These are phyloP conservation scores for Neodontobutis hainanensis DNA, from an alignment of 2,113 vertebrate species.

Conservation along the genomic window DNA sequence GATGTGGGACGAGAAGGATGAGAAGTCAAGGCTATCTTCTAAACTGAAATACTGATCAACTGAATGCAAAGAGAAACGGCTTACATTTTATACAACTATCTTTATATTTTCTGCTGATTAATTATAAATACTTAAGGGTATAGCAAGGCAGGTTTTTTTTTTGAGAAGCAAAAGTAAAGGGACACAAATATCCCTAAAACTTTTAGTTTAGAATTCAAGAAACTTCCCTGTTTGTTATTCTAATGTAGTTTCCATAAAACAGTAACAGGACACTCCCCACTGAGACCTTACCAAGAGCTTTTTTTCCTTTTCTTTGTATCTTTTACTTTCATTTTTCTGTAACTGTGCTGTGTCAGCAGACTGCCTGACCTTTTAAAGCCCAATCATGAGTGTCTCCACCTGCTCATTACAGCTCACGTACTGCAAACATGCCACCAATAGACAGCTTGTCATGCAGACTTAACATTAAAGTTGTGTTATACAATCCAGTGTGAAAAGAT, in stretches of 20 bases:
- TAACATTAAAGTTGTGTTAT: not conserved
- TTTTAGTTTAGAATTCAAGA: not conserved
- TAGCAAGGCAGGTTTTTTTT: no score
- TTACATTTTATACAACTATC: no score
- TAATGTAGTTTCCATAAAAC: slow-evolving; percentile 32
- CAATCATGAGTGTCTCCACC: slow-evolving; percentile 11
- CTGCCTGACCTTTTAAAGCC: slow-evolving; percentile 29
- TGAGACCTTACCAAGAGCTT: not conserved
- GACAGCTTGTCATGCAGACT: not conserved
- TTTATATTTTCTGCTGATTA: no score
- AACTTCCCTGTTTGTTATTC: slow-evolving; percentile 30
- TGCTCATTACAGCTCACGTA: slow-evolving; percentile 4
- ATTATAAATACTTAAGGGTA: no score
- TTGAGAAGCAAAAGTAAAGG: no score
- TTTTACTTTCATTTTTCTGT: slow-evolving; percentile 16
- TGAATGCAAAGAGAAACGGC: no score
- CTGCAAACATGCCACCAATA: not conserved
- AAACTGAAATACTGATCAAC: no score
- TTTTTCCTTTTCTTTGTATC: not conserved
- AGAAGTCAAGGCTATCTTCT: not conserved
- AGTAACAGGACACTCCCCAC: slow-evolving; percentile 28
- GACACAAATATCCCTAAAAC: slow-evolving; percentile 1
- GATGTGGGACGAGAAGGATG: slow-evolving; percentile 7
- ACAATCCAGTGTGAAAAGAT: not conserved
- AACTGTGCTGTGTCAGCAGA: slow-evolving; percentile 19